phyloP scores from a whole-genome alignment of 2,888 invertebrate genomes.

The Acrobasis consociella region DNA sequence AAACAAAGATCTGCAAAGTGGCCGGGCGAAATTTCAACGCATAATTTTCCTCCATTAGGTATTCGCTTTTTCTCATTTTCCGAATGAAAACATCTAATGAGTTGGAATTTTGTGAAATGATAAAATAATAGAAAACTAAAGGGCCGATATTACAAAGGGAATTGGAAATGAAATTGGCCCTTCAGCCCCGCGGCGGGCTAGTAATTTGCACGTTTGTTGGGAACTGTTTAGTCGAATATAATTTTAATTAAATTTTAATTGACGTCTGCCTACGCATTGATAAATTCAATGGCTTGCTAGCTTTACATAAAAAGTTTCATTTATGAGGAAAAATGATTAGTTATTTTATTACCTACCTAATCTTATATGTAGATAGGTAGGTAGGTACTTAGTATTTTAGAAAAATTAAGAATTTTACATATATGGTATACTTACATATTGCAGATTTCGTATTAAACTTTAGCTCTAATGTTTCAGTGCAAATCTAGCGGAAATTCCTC shows the following conservation, averaged over 20 bases:
- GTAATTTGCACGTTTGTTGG: slow-evolving; percentile 12
- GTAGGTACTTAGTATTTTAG: too few relatives aligned
- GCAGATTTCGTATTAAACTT: not conserved
- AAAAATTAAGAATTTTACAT: too few relatives aligned
- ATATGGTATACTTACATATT: too few relatives aligned
- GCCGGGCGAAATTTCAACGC: slow-evolving; percentile 14
- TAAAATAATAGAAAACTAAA: slow-evolving; percentile 25
- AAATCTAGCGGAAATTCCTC: not conserved
- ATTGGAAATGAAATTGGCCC: slow-evolving; percentile 19
- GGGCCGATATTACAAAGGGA: slow-evolving; percentile 19
- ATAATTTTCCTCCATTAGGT: slow-evolving; percentile 22
- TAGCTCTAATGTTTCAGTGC: not conserved
- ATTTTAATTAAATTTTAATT: not conserved
- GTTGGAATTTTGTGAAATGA: slow-evolving; percentile 22
- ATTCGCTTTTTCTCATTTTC: slow-evolving; percentile 24
- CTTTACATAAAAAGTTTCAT: too few relatives aligned
- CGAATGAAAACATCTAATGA: slow-evolving; percentile 24
- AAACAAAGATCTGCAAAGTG: slow-evolving; percentile 21
- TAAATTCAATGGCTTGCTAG: too few relatives aligned
- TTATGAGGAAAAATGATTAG: not conserved
- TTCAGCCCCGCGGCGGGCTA: slow-evolving; percentile 5
- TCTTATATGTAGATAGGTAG: too few relatives aligned
- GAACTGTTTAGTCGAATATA: not conserved
- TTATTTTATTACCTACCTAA: not conserved
- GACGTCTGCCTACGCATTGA: not conserved